Base-by-base conservation (phyloP, 2,888 invertebrate genomes). In the Brachyptera putata region DNA sequence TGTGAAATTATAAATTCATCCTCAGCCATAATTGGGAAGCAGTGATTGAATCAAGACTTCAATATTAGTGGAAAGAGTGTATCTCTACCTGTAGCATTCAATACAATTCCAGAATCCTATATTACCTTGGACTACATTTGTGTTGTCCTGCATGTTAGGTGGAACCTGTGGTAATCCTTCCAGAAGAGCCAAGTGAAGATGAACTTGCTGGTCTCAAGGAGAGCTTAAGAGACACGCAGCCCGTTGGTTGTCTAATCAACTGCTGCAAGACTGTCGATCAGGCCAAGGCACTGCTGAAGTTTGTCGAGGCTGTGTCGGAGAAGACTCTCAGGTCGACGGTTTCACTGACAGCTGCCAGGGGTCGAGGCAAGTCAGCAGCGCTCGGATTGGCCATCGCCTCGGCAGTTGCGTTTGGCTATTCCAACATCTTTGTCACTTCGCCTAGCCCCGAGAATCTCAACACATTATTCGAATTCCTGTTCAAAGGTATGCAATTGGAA, bases 401-500 rank as follows among this genome's bases (percentile, higher is more conserved):
- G 0, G 89, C 92, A 0, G 81, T 93, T 1, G 87, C 91, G 0
- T 87, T 90, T 68, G 86, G 88, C 22, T 92, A 91, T 72, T 91
- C 94, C 37, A 96, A 95, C 73, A 90, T 97, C 63, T 98, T 95
- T 77, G 95, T 99, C 36, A 97, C 99, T 0, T 95, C 96, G 57
- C 99, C 99, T 0, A 92, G 93, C 72, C 98, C 99, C 0, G 99
- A 99, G 76, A 99, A 99, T 78, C 82, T 99, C 72, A 93, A 91
- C 63, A 99, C 99, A 0, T 80, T 99, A 9, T 99, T 99, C 75
- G 94, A 98, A 73, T 99, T 99, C 74, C 82, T 97, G 2, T 84
- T 97, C 58, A 96, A 96, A 80, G 95, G 85, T 73, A 30, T 30
- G 30, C 5, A 5, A 5, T 30, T 30, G 11, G 30, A 30, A 7